Evolutionary conservation across 2,113 vertebrate species (phyloP).

Genomic region (Protomyctophum bolini): DNA sequence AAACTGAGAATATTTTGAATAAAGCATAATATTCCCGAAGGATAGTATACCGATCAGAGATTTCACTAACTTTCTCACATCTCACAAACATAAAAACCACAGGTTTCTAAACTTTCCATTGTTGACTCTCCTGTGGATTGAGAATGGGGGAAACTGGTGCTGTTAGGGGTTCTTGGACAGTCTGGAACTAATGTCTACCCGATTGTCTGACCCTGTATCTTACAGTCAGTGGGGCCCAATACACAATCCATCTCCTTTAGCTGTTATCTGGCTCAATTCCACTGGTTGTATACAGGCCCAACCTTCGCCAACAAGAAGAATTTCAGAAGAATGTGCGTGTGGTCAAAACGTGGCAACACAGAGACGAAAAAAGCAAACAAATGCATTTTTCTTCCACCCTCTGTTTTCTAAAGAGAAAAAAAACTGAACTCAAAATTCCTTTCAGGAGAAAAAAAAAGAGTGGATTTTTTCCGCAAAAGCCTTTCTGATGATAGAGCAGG

Average conservation of each 20-base stretch:
- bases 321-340: slow-evolving; percentile 64
- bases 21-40: too few relatives aligned
- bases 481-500: slow-evolving; percentile 18
- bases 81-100: too few relatives aligned
- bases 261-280: slow-evolving; percentile 30
- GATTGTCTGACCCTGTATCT: not conserved
- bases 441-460: slow-evolving; percentile 31
- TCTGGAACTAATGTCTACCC: not conserved
- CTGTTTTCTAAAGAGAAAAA: slow-evolving; percentile 45
- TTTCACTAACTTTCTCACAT: too few relatives aligned
- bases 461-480: slow-evolving; percentile 9
- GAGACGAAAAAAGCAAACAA: slow-evolving; percentile 28
- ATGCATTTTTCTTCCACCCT: slow-evolving; percentile 51
- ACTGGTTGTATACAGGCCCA: slow-evolving; percentile 30
- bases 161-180: slow-evolving; percentile 20
- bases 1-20: too few relatives aligned
- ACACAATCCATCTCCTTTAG: slow-evolving; percentile 4
- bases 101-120: not conserved
- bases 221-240: not conserved
- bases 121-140: slow-evolving; percentile 2
- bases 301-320: slow-evolving; percentile 49
- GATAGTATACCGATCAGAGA: too few relatives aligned
- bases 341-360: slow-evolving; percentile 57
- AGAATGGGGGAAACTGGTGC: slow-evolving; percentile 37
- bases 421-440: slow-evolving; percentile 45